Percentiles rank a stretch among this genome's conserved stretches.
phyloP scores from a whole-genome alignment of 2,888 invertebrate species.

The Melieria omissa region DNA sequence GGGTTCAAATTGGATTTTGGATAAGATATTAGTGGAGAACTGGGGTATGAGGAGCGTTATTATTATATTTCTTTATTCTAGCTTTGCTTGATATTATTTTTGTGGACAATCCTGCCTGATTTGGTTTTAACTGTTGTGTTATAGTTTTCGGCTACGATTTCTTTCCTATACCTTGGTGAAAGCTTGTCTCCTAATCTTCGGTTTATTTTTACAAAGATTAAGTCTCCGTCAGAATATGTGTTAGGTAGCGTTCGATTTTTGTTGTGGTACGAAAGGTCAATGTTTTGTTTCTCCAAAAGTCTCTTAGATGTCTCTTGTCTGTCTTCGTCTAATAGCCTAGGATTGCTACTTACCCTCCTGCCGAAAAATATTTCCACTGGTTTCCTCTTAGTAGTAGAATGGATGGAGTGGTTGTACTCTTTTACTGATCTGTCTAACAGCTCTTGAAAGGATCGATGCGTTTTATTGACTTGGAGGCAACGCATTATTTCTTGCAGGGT shows the following conservation, averaged over 20 bases:
- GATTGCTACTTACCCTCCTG: constrained; percentile 1
- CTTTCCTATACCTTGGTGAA: not conserved
- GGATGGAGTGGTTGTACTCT: not conserved
- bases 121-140: constrained; percentile 23
- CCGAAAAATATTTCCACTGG: not conserved
- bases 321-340: not conserved
- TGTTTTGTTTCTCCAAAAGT: not conserved
- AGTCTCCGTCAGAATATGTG: not conserved
- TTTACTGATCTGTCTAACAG: not conserved
- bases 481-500: not conserved
- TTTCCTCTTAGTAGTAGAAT: not conserved
- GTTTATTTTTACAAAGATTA: constrained; percentile 1
- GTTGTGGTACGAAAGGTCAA: not conserved
- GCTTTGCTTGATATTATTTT: not conserved
- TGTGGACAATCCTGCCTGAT: constrained; percentile 22
- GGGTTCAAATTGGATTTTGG: constrained; percentile 26
- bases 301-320: not conserved
- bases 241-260: not conserved
- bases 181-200: constrained; percentile 1
- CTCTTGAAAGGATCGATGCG: not conserved
- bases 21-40: constrained; percentile 17
- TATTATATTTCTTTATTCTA: constrained; percentile 18
- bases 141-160: constrained; percentile 18
- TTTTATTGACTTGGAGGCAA: not conserved
- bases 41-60: constrained; percentile 22